Base-by-base conservation (phyloP, 2,113 vertebrate species). In the Platichthys stellatus region DNA sequence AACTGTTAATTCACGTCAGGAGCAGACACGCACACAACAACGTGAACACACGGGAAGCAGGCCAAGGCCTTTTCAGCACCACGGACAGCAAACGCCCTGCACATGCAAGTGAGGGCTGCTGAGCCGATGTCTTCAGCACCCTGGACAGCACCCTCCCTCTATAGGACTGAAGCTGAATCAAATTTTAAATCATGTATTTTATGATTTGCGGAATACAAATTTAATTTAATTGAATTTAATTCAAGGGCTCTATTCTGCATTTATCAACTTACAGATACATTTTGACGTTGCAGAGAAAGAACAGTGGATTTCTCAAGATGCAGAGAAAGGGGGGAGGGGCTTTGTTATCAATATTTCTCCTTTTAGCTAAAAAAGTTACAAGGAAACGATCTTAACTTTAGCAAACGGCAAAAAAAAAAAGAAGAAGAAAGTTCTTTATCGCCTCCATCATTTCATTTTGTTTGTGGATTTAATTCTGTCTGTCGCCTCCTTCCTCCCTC, bases 41-140 rank as follows among this genome's bases (percentile, higher is more conserved):
- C 5, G 24, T 11, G 28, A 56, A 51, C 43, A n/a, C n/a, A n/a
- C n/a, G 1, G 31, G 8, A 38, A 38, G 18, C 31, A 31, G 31
- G 31, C 9, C 3, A 10, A 38, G 31, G 65, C 24, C 8, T 63
- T 56, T 92, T 83, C 84, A 84, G 83, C 58, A 88, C 79, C 68
- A 83, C 3, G 65, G 82, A 86, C 71, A 80, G 78, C 53, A 43
- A 11, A 43, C 40, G 11, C 40, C 40, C 40, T 3, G 35, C 1
- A 31, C 5, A 31, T 31, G 31, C 31, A 1, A 1, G 31, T 49
- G 47, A 18, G 15, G 45, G 45, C 17, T 49, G 47, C 47, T 18
- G 47, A 18, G 15, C 15, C 47, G 18, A 18, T 6, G 47, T 49
- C 47, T 49, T 49, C 47, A 84, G 83, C 61, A 88, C 79, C 68